Percentiles rank a stretch among this genome's conserved stretches.
Evolutionary conservation across 2,113 vertebrate genomes (phyloP).

Genomic region (Dipodomys ordii): DNA sequence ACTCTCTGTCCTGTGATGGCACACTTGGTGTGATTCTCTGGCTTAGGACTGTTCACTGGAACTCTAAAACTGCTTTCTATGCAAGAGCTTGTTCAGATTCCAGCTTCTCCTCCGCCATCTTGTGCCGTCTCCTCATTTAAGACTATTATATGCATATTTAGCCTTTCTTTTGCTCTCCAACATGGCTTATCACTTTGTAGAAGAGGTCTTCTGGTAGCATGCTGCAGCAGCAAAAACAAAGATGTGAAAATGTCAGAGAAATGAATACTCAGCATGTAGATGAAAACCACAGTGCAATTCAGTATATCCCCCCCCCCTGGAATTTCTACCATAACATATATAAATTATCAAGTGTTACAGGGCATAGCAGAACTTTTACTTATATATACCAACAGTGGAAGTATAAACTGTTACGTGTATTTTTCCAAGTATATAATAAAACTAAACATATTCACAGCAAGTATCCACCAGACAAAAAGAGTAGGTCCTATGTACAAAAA

Average conservation of each 20-base stretch:
- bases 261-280: not conserved
- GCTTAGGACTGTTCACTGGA: too few species aligned
- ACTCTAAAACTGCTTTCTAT: too few species aligned
- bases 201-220: not conserved
- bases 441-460: not conserved
- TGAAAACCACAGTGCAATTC: not conserved
- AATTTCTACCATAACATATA: slow-evolving; percentile 12
- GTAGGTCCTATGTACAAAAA: not conserved
- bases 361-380: not conserved
- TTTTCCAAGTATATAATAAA: not conserved
- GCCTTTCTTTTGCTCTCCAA: not conserved
- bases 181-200: not conserved
- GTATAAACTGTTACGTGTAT: not conserved
- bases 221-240: slow-evolving; percentile 1
- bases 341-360: not conserved
- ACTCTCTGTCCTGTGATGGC: too few species aligned
- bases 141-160: not conserved
- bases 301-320: not conserved
- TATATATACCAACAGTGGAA: not conserved
- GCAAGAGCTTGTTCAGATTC: too few species aligned
- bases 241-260: not conserved
- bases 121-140: too few species aligned
- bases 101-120: too few species aligned
- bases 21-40: too few species aligned
- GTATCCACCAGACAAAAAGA: not conserved